Evolutionary conservation across 1,140 invertebrate species (phyloP).

Genomic region (Oryctes rhinoceros): DNA sequence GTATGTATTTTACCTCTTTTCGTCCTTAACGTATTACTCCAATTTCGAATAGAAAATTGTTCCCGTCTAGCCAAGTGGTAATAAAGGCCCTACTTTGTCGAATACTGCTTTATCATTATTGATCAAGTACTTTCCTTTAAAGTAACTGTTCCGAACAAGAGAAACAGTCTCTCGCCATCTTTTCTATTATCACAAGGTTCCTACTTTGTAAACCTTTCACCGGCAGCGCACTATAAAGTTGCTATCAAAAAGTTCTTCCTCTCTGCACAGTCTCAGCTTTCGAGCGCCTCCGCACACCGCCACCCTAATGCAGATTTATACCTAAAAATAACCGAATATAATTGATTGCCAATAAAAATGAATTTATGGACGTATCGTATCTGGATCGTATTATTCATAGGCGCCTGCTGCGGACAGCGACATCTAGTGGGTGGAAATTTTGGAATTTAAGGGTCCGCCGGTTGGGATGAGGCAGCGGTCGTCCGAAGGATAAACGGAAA

Average conservation of each 20-base stretch:
- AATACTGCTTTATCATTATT: too few species aligned
- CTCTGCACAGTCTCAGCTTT: background rate
- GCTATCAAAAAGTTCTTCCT: background rate
- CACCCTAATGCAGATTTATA: conserved; percentile 41
- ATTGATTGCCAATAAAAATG: conserved; percentile 42
- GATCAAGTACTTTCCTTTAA: too few species aligned
- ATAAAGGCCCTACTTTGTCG: too few species aligned
- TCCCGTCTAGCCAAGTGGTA: too few species aligned
- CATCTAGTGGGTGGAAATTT: conserved; percentile 36
- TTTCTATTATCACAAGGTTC: conserved; percentile 26
- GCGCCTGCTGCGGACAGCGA: conserved; percentile 39
- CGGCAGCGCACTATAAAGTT: conserved; percentile 14
- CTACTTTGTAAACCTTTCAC: conserved; percentile 16
- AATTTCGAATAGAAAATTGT: too few species aligned
- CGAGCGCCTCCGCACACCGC: background rate
- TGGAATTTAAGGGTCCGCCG: conserved; percentile 30
- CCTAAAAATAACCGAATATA: conserved; percentile 39
- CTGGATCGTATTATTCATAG: conserved; percentile 42
- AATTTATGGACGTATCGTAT: conserved; percentile 41
- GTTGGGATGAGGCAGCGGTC: conserved; percentile 8
- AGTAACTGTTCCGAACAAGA: background rate
- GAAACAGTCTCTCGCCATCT: conserved; percentile 8
- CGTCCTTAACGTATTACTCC: too few species aligned
- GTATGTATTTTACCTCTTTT: too few species aligned
- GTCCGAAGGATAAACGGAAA: conserved; percentile 26